These are phyloP conservation scores for Drosophila pachea DNA, from an alignment of 1,140 invertebrate species.

Conservation along the genomic window DNA sequence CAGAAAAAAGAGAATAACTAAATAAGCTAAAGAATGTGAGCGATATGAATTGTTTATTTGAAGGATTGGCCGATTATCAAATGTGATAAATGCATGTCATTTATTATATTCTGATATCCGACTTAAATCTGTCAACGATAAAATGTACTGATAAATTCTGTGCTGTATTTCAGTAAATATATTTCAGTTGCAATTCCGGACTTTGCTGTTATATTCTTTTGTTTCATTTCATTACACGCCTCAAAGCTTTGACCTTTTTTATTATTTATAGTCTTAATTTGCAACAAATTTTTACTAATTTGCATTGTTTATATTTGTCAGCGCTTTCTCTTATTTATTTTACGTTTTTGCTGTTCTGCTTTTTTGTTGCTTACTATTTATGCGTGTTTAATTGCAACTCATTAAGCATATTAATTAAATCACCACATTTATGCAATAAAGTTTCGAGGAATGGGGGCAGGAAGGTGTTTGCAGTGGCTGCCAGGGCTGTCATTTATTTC, in stretches of 20 bases:
- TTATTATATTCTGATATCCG: no score
- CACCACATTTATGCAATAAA: slow-evolving; percentile 71
- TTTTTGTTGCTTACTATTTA: slow-evolving; percentile 36
- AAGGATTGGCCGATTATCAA: no score
- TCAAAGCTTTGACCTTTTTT: slow-evolving; percentile 12
- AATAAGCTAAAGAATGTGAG: no score
- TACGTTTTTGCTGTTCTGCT: slow-evolving; percentile 31
- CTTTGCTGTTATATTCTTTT: slow-evolving; percentile 11
- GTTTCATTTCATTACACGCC: slow-evolving; percentile 39
- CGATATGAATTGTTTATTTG: no score
- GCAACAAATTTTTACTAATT: slow-evolving; percentile 59
- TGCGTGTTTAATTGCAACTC: slow-evolving; percentile 68
- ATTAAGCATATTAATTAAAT: slow-evolving; percentile 75
- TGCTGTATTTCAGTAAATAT: not conserved
- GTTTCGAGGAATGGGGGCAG: slow-evolving; percentile 3
- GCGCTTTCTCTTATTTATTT: slow-evolving; percentile 19
- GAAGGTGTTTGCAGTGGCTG: not conserved
- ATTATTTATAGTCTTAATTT: slow-evolving; percentile 55
- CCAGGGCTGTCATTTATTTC: slow-evolving; percentile 27
- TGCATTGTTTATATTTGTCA: slow-evolving; percentile 56
- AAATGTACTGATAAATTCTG: no score
- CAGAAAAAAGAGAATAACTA: no score
- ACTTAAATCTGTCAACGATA: no score
- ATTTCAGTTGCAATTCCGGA: slow-evolving; percentile 1
- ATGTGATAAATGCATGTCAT: no score